phyloP scores from a whole-genome alignment of 2,888 invertebrate species.

The Ennomos quercinarius region DNA sequence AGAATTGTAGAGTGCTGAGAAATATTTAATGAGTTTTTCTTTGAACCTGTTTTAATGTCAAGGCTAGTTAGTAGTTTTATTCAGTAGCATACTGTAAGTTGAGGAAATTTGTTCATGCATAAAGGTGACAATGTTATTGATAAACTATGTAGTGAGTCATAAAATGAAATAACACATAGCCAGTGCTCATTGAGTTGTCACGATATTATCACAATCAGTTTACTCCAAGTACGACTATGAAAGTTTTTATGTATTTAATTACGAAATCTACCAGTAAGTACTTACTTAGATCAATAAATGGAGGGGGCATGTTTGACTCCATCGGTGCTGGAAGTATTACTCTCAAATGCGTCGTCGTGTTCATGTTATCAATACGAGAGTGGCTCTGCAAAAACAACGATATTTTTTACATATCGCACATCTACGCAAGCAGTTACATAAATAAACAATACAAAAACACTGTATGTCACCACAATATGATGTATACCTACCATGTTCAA shows the following conservation, averaged over 20 bases:
- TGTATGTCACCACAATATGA: constrained; percentile 48
- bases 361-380: constrained; percentile 64
- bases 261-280: constrained; percentile 27
- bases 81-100: neutral
- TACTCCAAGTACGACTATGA: constrained; percentile 6
- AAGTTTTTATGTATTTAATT: constrained; percentile 19
- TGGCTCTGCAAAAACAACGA: constrained; percentile 67
- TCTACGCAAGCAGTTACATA: constrained; percentile 59
- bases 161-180: constrained; percentile 1
- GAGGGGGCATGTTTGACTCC: constrained; percentile 67
- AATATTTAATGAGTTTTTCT: too few species aligned
- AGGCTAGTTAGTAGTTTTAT: too few species aligned
- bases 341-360: constrained; percentile 68
- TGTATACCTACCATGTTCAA: constrained; percentile 47
- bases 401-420: constrained; percentile 61
- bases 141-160: constrained; percentile 29
- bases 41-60: too few species aligned
- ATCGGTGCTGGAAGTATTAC: constrained; percentile 71
- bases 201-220: constrained; percentile 35
- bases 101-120: neutral
- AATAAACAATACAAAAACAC: constrained; percentile 65
- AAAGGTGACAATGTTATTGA: constrained; percentile 18
- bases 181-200: constrained; percentile 29
- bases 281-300: constrained; percentile 74
- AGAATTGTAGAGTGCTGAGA: too few species aligned